Evolutionary conservation across 2,113 vertebrate species (phyloP).

Genomic region (Struthidea cinerea): DNA sequence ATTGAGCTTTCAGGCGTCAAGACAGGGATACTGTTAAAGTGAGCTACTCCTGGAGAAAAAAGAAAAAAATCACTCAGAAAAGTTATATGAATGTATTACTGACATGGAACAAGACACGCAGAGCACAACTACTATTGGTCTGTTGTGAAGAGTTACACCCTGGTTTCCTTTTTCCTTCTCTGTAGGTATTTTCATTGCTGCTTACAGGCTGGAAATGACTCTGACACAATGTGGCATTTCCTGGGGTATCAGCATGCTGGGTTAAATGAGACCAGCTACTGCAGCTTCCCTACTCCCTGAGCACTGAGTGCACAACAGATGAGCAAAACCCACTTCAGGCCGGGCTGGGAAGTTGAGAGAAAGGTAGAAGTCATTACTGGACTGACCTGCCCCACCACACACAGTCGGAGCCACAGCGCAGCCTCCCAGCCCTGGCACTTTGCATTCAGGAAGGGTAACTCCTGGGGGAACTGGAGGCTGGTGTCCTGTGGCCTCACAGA

Average conservation of each 20-base stretch:
- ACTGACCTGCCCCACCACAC: neutral
- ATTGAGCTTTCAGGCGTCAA: neutral
- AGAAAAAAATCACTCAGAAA: neutral
- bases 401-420: neutral
- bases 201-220: conserved; percentile 2
- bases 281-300: neutral
- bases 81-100: neutral
- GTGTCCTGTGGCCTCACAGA: neutral
- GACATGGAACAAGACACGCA: neutral
- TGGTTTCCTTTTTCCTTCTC: neutral
- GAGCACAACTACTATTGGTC: neutral
- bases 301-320: neutral
- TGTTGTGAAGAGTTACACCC: neutral
- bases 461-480: neutral
- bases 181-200: neutral
- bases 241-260: neutral
- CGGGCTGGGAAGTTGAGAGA: neutral
- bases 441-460: neutral
- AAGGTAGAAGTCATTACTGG: neutral
- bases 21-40: neutral
- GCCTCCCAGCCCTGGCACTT: neutral
- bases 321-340: neutral
- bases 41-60: neutral
- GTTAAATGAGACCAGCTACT: conserved; percentile 9
- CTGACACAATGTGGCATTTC: neutral